Percentiles rank a stretch among this genome's conserved stretches.
Conservation (phyloP, 2,113 vertebrate species). For the Ptilonorhynchus violaceus region DNA sequence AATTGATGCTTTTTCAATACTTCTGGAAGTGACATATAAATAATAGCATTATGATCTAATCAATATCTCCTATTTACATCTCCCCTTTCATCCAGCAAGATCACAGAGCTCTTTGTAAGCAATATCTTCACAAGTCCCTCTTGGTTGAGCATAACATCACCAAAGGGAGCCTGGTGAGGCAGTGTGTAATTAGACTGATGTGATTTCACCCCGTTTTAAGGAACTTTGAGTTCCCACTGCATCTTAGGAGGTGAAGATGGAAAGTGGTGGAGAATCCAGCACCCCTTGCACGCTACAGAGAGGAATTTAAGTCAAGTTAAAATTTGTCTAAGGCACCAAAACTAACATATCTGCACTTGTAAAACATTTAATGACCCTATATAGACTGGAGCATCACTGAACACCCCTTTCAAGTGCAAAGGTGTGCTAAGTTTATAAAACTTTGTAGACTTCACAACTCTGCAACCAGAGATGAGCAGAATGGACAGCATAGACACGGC, state of each 20-base stretch:
- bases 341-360: neutral
- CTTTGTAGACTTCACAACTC: neutral
- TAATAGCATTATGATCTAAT: constrained; percentile 53
- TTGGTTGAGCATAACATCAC: neutral
- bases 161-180: constrained; percentile 32
- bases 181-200: neutral
- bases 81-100: constrained; percentile 54
- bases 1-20: constrained; percentile 41
- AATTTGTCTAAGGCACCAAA: neutral
- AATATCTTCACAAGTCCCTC: constrained; percentile 27
- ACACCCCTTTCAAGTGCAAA: neutral
- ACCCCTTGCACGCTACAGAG: neutral
- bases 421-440: neutral
- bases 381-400: neutral
- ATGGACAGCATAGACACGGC: neutral
- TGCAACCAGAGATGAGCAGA: neutral
- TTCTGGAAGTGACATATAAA: constrained; percentile 43
- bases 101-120: constrained; percentile 52
- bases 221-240: neutral
- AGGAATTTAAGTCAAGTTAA: neutral
- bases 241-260: neutral
- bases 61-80: constrained; percentile 55
- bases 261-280: neutral
- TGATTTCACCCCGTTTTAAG: neutral
- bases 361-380: neutral